Evolutionary conservation across 53 echinoderm and acorn worm genomes (phyloP).

Genomic region (Mesocentrotus franciscanus): DNA sequence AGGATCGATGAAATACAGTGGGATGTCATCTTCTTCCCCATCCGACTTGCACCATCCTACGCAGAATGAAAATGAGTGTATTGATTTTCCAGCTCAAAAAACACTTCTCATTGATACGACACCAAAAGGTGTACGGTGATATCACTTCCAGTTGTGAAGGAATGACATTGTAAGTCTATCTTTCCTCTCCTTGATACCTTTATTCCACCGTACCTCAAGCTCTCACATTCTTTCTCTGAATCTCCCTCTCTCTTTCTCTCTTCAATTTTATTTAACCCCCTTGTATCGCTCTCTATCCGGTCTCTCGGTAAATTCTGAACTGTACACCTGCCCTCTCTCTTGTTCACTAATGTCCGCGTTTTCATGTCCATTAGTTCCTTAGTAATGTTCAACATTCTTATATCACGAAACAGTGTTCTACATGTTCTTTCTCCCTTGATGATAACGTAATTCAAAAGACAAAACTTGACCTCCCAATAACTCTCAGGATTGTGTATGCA

Average conservation of each 20-base stretch:
- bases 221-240: background rate
- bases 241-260: background rate
- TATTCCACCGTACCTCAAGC: background rate
- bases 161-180: background rate
- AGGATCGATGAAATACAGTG: constrained; percentile 15
- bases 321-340: too few relatives aligned
- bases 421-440: too few relatives aligned
- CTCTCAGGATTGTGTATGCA: too few relatives aligned
- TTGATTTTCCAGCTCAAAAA: constrained; percentile 9
- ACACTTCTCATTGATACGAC: constrained; percentile 11
- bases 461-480: too few relatives aligned
- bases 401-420: too few relatives aligned
- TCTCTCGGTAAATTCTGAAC: too few relatives aligned
- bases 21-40: background rate
- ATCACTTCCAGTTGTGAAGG: constrained; percentile 27
- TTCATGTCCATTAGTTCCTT: too few relatives aligned
- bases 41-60: background rate
- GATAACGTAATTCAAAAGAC: too few relatives aligned
- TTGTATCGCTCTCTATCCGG: background rate
- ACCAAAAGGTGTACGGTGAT: constrained; percentile 1
- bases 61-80: background rate
- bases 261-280: background rate
- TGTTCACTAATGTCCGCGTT: too few relatives aligned
- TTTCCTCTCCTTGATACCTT: background rate
- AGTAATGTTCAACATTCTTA: too few relatives aligned